Base-by-base conservation (phyloP, 2,797 vertebrate species). In the Macropodus opercularis region DNA sequence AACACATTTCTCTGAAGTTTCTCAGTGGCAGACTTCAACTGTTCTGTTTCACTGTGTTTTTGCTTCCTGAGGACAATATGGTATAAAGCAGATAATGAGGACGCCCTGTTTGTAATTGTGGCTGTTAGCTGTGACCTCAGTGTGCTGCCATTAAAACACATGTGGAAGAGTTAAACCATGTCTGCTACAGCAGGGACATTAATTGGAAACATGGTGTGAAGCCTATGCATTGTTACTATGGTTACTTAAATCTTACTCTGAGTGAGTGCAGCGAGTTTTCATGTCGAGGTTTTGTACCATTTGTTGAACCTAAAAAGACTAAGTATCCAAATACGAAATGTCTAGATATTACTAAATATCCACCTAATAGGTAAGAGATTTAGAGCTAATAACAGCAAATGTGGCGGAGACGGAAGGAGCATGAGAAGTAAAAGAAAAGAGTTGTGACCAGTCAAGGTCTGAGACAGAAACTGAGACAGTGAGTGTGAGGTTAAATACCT, bases 401-500 rank as follows among this genome's bases (percentile, higher is more conserved):
- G 17, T 51, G 63, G 52, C 10, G 17, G 11, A 54, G 40, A 66
- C 5, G 40, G 27, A 39, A 51, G 36, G 41, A 52, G 35, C 23
- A 22, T 1, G 46, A 64, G 26, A 43, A 9, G 34, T 26, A 43
- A 6, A 34, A 19, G 59, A 27, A 39, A 2, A 35, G 48, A 49
- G 50, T 46, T 51, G 38, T 17, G 53, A 39, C 36, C 43, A n/a
- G 59, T 26, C 1, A 6, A 60, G 24, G 44, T 71, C 49, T 59
- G 48, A 71, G 55, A 46, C 23, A 52, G 69, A 54, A 15, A 62
- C 32, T 4, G 32, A 76, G 65, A 66, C 56, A 7, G 26, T 10
- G 63, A 67, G 12, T 55, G 78, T 77, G 86, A 83, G 80, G 63
- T 86, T 70, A 85, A 87, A 83, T 81, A 90, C 84, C 64, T 8